Evolutionary conservation across 2,888 invertebrate genomes (phyloP), one percentile per base, ranked within the genome.

Genomic region (Ametastegia equiseti): DNA sequence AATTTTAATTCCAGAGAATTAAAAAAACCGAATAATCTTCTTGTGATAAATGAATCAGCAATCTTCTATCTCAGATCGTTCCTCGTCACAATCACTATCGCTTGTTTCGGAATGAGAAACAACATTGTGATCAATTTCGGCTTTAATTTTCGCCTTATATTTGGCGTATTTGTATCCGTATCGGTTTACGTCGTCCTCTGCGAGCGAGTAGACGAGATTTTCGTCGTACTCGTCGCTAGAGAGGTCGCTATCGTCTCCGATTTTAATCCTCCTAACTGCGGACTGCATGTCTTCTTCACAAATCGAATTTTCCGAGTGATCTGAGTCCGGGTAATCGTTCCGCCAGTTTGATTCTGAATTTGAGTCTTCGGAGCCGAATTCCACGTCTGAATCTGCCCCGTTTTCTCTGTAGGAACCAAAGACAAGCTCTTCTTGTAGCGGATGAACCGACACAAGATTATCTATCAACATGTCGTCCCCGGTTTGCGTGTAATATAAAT

Each of bases 291-390:
- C 95, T 7, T 94, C 93, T 82, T 95, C 94, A 78, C 93, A 92
- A 78, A 95, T 92, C 77, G 94, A 95, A 86, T 94, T 91, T 45
- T 92, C 90, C 81, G 93, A 95, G 15, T 93, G 92, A 75, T 95
- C 95, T 0, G 94, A 94, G 87, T 96, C 95, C 0, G 97, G 97
- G 90, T 97, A 97, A 79, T 97, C 96, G 88, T 97, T 97, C 83
- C 94, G 93, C 94, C 95, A 95, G 89, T 96, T 94, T 86, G 95
- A 95, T 90, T 97, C 97, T 83, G 95, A 95, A 92, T 97, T 97
- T 0, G 97, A 97, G 89, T 96, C 96, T 84, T 94, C 94, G 36
- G 93, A 93, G 86, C 95, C 94, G 7, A 73, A 82, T 67, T 85
- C 85, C 4, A 81, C 81, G 6, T 92, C 92, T 27, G 91, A 90